phyloP scores from a whole-genome alignment of 1,140 invertebrate species.

The Andrena cerasifolii region DNA sequence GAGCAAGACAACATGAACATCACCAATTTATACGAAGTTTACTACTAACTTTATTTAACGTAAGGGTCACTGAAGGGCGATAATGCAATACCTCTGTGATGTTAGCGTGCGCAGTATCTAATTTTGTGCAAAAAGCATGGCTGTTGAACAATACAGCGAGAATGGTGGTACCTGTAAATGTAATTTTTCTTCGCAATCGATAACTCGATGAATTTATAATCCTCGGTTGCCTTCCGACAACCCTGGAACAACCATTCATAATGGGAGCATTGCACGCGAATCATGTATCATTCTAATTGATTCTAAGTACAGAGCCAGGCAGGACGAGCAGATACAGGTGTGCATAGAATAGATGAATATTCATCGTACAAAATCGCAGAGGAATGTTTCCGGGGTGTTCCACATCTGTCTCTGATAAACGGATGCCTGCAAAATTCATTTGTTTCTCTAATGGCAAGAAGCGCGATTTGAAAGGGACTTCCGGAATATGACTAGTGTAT shows the following conservation, averaged over 20 bases:
- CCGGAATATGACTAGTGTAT: conserved; percentile 29
- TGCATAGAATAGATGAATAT: conserved; percentile 72
- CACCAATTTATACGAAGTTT: too few species aligned
- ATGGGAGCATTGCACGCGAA: conserved; percentile 72
- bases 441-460: conserved; percentile 62
- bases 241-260: conserved; percentile 60
- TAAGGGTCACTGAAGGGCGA: too few species aligned
- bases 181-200: conserved; percentile 54
- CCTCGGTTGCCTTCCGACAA: conserved; percentile 58
- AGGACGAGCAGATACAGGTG: conserved; percentile 46
- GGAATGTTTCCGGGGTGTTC: conserved; percentile 69
- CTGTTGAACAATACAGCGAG: background rate
- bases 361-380: conserved; percentile 72
- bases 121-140: too few species aligned
- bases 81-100: background rate
- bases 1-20: too few species aligned
- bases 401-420: conserved; percentile 65
- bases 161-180: conserved; percentile 25
- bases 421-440: conserved; percentile 59
- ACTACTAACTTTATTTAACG: too few species aligned
- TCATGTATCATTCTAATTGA: conserved; percentile 76
- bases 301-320: conserved; percentile 69
- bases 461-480: conserved; percentile 44
- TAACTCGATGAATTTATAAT: conserved; percentile 71
- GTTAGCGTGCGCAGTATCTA: background rate